phyloP scores from a whole-genome alignment of 2,888 invertebrate species.

The Drosophila paramelanica region DNA sequence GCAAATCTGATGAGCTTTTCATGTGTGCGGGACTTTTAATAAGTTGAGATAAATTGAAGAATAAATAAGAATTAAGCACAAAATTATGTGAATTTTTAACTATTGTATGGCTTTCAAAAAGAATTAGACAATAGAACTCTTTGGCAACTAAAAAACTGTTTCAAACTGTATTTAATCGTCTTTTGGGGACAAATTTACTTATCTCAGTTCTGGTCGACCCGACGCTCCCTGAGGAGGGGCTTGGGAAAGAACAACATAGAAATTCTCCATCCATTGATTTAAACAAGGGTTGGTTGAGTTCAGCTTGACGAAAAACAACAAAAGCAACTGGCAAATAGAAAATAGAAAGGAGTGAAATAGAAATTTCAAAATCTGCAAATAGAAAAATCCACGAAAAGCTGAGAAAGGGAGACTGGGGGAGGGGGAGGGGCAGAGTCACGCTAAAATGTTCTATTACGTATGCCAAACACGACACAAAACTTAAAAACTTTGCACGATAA shows the following conservation, averaged over 20 bases:
- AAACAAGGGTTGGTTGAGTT: slow-evolving; percentile 33
- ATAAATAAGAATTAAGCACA: too few relatives aligned
- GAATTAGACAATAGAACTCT: neutral
- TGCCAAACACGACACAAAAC: slow-evolving; percentile 79
- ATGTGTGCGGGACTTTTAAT: too few relatives aligned
- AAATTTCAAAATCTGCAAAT: slow-evolving; percentile 70
- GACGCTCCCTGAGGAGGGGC: neutral
- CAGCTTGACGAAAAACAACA: slow-evolving; percentile 15
- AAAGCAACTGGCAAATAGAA: slow-evolving; percentile 27
- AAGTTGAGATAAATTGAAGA: too few relatives aligned
- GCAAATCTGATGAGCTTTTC: too few relatives aligned
- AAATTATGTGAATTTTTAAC: too few relatives aligned
- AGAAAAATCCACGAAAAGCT: slow-evolving; percentile 42
- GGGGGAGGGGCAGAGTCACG: slow-evolving; percentile 24
- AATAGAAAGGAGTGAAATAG: slow-evolving; percentile 45
- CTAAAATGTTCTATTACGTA: slow-evolving; percentile 71
- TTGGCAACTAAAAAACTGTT: neutral
- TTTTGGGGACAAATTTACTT: slow-evolving; percentile 2
- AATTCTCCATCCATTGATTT: slow-evolving; percentile 38
- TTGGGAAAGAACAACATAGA: neutral
- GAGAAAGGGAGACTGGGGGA: neutral
- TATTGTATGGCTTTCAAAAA: too few relatives aligned
- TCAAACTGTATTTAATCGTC: slow-evolving; percentile 2
- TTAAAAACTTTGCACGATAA: slow-evolving; percentile 82
- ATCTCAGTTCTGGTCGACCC: slow-evolving; percentile 2